Conservation (phyloP, 2,113 vertebrate species). For the Phalacrocorax aristotelis region DNA sequence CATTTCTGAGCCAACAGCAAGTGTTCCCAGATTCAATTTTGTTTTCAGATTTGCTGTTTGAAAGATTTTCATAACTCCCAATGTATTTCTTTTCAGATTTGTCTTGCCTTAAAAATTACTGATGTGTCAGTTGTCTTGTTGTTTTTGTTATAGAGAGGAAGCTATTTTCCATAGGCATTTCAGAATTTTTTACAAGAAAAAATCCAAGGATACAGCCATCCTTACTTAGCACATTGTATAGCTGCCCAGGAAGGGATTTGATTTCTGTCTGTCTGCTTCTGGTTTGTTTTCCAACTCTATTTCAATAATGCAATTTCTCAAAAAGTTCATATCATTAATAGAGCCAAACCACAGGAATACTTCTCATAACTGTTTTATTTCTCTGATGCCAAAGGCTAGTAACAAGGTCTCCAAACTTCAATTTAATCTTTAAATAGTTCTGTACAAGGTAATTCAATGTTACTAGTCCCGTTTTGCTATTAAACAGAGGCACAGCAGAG, state of each 20-base stretch:
- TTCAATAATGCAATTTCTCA: neutral
- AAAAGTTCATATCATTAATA: neutral
- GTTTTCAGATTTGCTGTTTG: neutral
- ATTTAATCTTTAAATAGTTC: neutral
- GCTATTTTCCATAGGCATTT: neutral
- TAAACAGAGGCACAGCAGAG: neutral
- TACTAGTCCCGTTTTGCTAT: neutral
- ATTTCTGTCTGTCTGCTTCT: neutral
- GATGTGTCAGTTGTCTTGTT: neutral
- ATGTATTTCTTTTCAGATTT: neutral
- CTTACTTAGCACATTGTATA: neutral
- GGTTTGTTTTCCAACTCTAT: neutral
- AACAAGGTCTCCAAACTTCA: neutral
- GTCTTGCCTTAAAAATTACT: neutral
- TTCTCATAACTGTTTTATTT: neutral
- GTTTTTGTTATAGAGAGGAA: neutral
- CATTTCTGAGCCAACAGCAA: neutral
- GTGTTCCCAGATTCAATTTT: neutral
- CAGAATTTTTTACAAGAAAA: neutral
- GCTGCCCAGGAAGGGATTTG: neutral
- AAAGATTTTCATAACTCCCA: neutral
- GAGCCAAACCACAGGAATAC: constrained; percentile 13
- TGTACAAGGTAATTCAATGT: neutral
- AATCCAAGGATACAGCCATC: neutral
- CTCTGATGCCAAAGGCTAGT: neutral